A percentile compares a stretch with the other conserved stretches of the same genome.
phyloP scores from a whole-genome alignment of 2,797 vertebrate species.

The Acestrorhynchus altus region DNA sequence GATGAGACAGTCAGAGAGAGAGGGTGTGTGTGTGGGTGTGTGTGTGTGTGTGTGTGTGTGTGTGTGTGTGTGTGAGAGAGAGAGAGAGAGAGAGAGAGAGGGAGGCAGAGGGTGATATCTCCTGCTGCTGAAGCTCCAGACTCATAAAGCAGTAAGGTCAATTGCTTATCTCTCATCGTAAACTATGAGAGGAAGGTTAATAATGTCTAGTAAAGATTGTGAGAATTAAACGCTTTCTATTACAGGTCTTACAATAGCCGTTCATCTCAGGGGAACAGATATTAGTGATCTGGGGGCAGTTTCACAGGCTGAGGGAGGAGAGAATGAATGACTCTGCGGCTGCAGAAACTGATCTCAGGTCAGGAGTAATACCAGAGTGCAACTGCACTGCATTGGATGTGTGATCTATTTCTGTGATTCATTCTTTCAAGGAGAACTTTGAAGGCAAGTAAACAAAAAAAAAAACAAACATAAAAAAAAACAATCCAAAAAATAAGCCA shows the following conservation, averaged over 20 bases:
- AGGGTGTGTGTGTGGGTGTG: no score
- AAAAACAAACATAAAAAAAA: no score
- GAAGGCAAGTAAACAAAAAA: no score
- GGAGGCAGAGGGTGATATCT: not conserved
- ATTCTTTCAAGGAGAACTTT: no score
- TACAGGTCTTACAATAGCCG: not conserved
- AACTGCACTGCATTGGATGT: no score
- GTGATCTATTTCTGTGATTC: no score
- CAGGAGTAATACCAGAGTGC: not conserved
- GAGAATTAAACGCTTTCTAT: not conserved
- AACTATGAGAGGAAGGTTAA: constrained; percentile 1
- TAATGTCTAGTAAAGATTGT: not conserved
- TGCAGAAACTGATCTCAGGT: not conserved
- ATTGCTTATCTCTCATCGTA: not conserved
- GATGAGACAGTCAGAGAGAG: not conserved
- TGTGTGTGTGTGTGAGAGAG: not conserved
- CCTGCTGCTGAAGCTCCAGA: constrained; percentile 4
- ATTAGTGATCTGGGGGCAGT: not conserved
- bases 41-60: no score
- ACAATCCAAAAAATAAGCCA: no score
- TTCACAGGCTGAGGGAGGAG: not conserved
- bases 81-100: not conserved
- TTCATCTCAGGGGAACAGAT: not conserved
- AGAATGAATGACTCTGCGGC: not conserved
- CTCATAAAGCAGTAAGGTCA: constrained; percentile 9